Conservation (phyloP, 2,113 vertebrate species). For the Podarcis cretensis region DNA sequence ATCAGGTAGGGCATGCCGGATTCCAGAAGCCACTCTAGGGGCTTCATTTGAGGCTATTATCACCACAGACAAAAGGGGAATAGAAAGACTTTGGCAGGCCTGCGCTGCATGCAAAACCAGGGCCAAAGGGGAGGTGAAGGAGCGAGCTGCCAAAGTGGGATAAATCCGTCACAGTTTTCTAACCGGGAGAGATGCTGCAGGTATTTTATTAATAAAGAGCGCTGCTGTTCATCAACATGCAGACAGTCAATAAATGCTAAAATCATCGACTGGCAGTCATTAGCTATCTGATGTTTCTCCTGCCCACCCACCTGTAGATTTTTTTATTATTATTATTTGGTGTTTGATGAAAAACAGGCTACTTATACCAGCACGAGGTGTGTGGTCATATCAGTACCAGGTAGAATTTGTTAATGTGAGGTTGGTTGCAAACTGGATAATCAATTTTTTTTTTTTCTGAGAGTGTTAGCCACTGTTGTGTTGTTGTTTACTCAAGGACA, state of each 20-base stretch:
- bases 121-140: neutral
- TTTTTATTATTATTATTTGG: constrained; percentile 3
- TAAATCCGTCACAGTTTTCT: constrained; percentile 5
- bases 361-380: neutral
- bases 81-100: neutral
- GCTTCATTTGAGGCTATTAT: neutral
- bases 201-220: constrained; percentile 34
- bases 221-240: constrained; percentile 34
- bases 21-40: neutral
- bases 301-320: neutral
- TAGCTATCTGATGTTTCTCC: constrained; percentile 14
- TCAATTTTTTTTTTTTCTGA: neutral
- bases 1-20: neutral
- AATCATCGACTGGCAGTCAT: constrained; percentile 20
- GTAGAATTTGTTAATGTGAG: constrained; percentile 37
- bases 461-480: constrained; percentile 18
- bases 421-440: constrained; percentile 16
- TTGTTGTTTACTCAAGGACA: constrained; percentile 56
- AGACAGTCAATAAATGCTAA: constrained; percentile 26
- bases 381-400: constrained; percentile 5
- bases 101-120: neutral
- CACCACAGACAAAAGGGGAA: constrained; percentile 28
- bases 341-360: neutral
- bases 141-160: constrained; percentile 22
- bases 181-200: neutral